Base-by-base conservation (phyloP, 1,140 invertebrate genomes). In the Araneus ventricosus region DNA sequence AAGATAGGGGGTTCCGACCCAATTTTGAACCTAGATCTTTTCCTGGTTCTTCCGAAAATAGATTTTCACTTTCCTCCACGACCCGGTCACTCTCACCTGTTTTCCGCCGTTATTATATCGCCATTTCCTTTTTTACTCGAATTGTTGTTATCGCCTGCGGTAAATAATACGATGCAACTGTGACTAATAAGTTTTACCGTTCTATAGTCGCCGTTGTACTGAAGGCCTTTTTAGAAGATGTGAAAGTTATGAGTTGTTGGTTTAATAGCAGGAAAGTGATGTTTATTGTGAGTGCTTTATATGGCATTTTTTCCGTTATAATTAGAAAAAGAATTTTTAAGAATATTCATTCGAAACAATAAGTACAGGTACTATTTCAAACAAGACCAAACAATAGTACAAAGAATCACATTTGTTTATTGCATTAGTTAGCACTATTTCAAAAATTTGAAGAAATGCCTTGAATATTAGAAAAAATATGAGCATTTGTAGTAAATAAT, bases 21-120 rank as follows among this genome's bases (percentile, higher is more conserved):
- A 89, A 17, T 41, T 89, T 75, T 41, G 27, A 41, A 57, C 88
- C 27, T 5, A 45, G 14, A 45, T 52, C 88, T 89, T 89, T 89
- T 89, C 88, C 88, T 89, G 88, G 39, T 89, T 75, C 39, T 52
- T 41, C 88, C 45, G 30, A 89, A 89, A 89, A 89, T 89, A 89
- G 88, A 89, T 34, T 86, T 89, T 89, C 88, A 89, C 88, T 89
- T 89, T 89, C 88, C 88, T 89, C 67, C 17, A 7, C 88, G 88
- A 89, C 88, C 88, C 88, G 88, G 88, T 89, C 88, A 89, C 88
- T 89, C 88, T 89, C 88, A 89, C 88, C 88, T 89, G 70, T 57
- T 57, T 34, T 8, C 39, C 63, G 86, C 34, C 34, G 39, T 88
- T 22, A 88, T 88, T 88, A 70, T 70, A 70, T 45, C 39, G 17